These are phyloP conservation scores for Melieria crassipennis DNA, from an alignment of 2,888 invertebrate genomes.

Conservation along the genomic window DNA sequence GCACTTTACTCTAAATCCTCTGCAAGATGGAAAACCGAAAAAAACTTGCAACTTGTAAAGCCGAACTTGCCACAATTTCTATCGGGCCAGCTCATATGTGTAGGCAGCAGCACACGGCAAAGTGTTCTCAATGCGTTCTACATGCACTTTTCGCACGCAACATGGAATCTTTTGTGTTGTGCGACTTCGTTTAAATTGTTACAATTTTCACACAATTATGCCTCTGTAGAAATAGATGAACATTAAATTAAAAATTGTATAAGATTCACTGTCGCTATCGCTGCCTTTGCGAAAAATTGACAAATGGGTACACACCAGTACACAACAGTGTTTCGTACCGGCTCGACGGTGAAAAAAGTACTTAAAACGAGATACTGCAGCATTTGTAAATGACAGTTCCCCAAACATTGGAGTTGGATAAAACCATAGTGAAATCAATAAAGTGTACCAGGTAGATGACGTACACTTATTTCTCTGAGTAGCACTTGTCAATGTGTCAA, in stretches of 20 bases:
- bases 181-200: conserved; percentile 20
- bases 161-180: conserved; percentile 24
- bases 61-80: no score
- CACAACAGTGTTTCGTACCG: conserved; percentile 18
- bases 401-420: no score
- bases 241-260: conserved; percentile 29
- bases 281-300: conserved; percentile 30
- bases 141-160: conserved; percentile 25
- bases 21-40: no score
- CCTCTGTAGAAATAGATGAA: conserved; percentile 12
- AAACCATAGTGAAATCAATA: no score
- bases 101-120: conserved; percentile 15
- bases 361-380: no score
- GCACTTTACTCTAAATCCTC: no score
- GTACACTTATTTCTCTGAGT: no score
- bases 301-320: conserved; percentile 31
- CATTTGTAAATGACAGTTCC: no score
- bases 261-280: conserved; percentile 28
- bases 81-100: neutral
- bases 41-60: no score
- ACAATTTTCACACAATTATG: conserved; percentile 20
- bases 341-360: no score
- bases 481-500: no score
- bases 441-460: no score
- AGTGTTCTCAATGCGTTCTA: conserved; percentile 21